A percentile compares a stretch with the other conserved stretches of the same genome.
phyloP scores from a whole-genome alignment of 1,140 invertebrate genomes.

The Drosophila kanapiae region DNA sequence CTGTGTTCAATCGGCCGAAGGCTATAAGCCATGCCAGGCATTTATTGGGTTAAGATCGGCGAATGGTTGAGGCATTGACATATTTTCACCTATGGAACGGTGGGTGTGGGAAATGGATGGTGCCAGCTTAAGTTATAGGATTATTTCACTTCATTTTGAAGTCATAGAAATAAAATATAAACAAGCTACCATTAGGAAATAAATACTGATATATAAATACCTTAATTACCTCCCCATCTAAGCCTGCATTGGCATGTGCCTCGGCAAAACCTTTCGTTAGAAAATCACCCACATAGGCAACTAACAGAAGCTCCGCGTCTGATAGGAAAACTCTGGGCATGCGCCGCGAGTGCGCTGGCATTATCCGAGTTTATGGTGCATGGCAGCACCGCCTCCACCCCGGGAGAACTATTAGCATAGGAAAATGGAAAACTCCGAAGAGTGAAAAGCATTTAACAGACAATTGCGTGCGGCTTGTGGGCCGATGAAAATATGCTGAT shows the following conservation, averaged over 20 bases:
- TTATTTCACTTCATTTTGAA: too few species aligned
- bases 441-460: constrained; percentile 58
- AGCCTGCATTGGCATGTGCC: constrained; percentile 25
- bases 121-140: not conserved
- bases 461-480: constrained; percentile 58
- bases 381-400: constrained; percentile 11
- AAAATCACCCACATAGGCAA: constrained; percentile 15
- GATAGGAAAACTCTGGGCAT: constrained; percentile 35
- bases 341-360: constrained; percentile 30
- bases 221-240: not conserved
- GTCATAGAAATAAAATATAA: too few species aligned
- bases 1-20: constrained; percentile 19
- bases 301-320: constrained; percentile 19
- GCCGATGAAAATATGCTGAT: constrained; percentile 64
- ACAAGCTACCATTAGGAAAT: too few species aligned
- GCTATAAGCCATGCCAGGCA: constrained; percentile 66
- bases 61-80: constrained; percentile 45
- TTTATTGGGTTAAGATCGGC: constrained; percentile 75
- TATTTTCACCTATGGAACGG: constrained; percentile 5
- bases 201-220: too few species aligned
- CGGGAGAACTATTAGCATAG: constrained; percentile 61
- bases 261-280: not conserved
- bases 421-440: constrained; percentile 21
- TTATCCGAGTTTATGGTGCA: constrained; percentile 60
- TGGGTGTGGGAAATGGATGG: constrained; percentile 46